Evolutionary conservation across 2,888 invertebrate species (phyloP).

Genomic region (Thecocarcelia acutangulata): DNA sequence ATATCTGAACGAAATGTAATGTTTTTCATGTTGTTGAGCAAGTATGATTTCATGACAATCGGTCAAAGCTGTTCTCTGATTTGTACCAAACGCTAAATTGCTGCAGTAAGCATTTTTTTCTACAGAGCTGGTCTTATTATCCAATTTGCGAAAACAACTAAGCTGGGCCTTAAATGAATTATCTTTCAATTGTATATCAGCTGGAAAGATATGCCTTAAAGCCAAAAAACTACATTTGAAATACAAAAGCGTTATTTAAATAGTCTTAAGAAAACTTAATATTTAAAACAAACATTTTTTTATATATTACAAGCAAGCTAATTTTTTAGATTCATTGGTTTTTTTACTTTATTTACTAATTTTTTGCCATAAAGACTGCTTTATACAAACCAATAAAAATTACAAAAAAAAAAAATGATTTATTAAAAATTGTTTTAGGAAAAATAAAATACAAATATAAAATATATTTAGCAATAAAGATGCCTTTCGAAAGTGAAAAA

Average conservation of each 20-base stretch:
- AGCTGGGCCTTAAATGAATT: no score
- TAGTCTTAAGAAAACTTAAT: slow-evolving; percentile 45
- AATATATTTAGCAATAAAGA: slow-evolving; percentile 63
- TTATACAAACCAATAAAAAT: slow-evolving; percentile 77
- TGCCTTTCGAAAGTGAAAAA: slow-evolving; percentile 54
- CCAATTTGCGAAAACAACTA: no score
- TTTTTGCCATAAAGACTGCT: slow-evolving; percentile 81
- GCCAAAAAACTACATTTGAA: slow-evolving; percentile 18
- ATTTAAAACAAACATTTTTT: slow-evolving; percentile 22
- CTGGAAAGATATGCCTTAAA: slow-evolving; percentile 51
- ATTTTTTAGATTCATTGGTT: no score
- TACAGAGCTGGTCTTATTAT: no score
- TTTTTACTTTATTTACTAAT: slow-evolving; percentile 16
- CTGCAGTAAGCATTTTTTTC: no score
- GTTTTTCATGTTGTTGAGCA: no score
- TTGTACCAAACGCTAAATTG: no score
- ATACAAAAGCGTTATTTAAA: neutral
- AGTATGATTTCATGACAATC: no score
- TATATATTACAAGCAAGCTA: no score
- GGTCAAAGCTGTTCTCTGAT: no score
- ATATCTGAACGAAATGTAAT: no score
- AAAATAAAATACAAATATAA: slow-evolving; percentile 2
- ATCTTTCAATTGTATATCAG: no score
- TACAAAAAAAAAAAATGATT: slow-evolving; percentile 37
- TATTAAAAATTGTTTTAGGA: slow-evolving; percentile 20